Conservation (phyloP, 2,797 vertebrate species). For the Tadarida brasiliensis region DNA sequence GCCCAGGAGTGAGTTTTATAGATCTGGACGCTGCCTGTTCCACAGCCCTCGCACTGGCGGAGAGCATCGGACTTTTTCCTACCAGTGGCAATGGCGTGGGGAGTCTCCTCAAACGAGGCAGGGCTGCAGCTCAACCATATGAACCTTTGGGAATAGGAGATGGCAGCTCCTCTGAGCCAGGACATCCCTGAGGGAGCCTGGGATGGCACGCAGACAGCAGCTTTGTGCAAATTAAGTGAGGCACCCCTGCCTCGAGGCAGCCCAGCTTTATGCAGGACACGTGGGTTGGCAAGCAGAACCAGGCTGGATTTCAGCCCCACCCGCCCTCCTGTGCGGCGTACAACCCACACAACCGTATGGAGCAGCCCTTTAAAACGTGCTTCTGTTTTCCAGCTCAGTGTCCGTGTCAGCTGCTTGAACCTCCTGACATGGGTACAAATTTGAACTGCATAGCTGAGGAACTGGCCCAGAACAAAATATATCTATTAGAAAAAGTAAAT, state of each 20-base stretch:
- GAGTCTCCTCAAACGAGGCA: background rate
- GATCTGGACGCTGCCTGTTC: background rate
- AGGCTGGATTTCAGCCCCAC: background rate
- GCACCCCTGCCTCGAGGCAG: background rate
- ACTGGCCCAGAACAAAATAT: background rate
- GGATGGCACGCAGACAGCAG: background rate
- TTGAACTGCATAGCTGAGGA: background rate
- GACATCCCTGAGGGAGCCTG: background rate
- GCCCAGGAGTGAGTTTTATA: background rate
- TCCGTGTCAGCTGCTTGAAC: background rate
- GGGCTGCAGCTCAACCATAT: background rate
- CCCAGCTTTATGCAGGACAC: background rate
- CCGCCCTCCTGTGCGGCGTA: background rate
- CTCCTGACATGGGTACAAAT: background rate
- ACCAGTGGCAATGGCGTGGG: background rate
- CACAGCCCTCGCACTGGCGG: background rate
- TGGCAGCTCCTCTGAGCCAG: background rate
- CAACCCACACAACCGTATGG: rapidly evolving
- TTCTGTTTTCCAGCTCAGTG: background rate
- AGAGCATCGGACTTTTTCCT: background rate
- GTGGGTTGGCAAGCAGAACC: background rate
- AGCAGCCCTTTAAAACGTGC: background rate
- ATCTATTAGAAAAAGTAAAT: rapidly evolving
- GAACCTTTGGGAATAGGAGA: background rate
- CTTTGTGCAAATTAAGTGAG: background rate